Base-by-base conservation (phyloP, 2,797 vertebrate genomes). In the Pogonophryne albipinna region DNA sequence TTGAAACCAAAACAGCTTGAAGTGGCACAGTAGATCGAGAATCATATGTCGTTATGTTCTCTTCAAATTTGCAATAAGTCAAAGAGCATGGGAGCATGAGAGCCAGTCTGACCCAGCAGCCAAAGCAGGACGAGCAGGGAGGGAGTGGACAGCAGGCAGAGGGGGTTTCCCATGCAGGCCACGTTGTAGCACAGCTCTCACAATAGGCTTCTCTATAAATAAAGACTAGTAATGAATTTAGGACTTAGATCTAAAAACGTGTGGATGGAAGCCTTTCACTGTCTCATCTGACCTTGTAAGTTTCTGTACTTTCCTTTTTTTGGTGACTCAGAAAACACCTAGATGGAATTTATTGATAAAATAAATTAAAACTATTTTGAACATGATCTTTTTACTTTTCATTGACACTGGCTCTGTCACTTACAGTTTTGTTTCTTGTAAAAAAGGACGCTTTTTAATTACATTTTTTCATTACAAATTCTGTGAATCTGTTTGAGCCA, bases 1-100 rank as follows among this genome's bases (percentile, higher is more conserved):
- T 20, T 62, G 4, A 42, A 66, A 66, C 45, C 51, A 44, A 61
- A 79, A 65, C 45, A 46, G 20, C 61, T 47, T 15, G 45, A 71
- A 71, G 41, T 67, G 66, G 80, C 77, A 71, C 16, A 42, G 20
- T 61, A 77, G 81, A 85, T 15, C 42, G 52, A 75, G 74, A 79
- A 69, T 77, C 71, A 77, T 65, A 82, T 58, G 75, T 79, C 17
- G 38, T 41, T 17, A 85, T 73, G 62, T 68, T 78, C 47, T 85
- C 74, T 61, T 80, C 59, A 77, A 74, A 84, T 89, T 73, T 75
- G 84, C 80, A 62, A 71, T 83, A 78, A 66, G 93, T 92, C 91
- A 94, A 92, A 93, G 94, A 92, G 93, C 93, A 93, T 94, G 92
- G 92, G 93, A 94, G 93, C 85, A 78, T 78, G 87, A 87, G 90